phyloP scores from a whole-genome alignment of 2,113 vertebrate genomes.

The Crypturellus undulatus region DNA sequence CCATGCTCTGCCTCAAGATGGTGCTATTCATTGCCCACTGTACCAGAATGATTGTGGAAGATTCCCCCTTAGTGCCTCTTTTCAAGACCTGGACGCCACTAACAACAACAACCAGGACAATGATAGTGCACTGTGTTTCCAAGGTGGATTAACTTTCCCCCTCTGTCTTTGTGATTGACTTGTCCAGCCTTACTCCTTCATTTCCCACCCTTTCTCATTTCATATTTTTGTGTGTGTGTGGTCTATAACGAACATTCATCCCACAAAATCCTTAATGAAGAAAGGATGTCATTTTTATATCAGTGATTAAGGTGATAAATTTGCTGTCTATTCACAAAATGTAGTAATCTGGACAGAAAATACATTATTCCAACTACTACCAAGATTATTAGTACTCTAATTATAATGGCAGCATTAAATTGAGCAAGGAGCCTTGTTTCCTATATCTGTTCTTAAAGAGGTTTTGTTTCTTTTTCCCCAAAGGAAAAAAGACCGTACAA shows the following conservation, averaged over 20 bases:
- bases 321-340: constrained; percentile 53
- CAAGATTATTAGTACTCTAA: neutral
- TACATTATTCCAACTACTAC: neutral
- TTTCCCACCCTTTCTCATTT: constrained; percentile 56
- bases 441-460: neutral
- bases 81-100: constrained; percentile 85
- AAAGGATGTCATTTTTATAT: neutral
- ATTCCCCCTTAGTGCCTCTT: constrained; percentile 90
- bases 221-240: neutral
- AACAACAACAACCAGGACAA: constrained; percentile 86
- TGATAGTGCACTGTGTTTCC: constrained; percentile 84
- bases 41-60: constrained; percentile 83
- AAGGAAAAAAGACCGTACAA: neutral
- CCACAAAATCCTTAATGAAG: neutral
- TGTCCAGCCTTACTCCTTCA: constrained; percentile 46
- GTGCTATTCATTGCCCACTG: constrained; percentile 78
- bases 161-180: constrained; percentile 53
- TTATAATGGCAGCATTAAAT: neutral
- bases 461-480: neutral
- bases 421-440: neutral
- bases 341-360: neutral
- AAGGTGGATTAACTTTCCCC: constrained; percentile 88
- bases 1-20: constrained; percentile 81
- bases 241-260: neutral
- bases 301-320: neutral